Conservation (phyloP, 1,140 invertebrate genomes). For the Macrosteles quadrilineatus region DNA sequence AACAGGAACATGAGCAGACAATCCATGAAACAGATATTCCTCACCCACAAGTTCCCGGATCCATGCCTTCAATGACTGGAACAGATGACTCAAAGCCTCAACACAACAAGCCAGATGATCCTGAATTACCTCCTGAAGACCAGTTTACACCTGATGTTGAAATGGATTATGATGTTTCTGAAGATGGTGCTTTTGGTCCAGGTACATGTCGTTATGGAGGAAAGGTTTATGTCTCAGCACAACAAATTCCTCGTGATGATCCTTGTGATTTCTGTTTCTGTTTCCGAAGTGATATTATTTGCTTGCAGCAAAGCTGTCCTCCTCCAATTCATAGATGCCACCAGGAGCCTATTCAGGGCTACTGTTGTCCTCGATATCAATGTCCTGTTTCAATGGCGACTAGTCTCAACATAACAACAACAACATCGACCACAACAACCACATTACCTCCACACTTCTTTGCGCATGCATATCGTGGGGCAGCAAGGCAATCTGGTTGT, state of each 20-base stretch:
- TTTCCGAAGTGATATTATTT: slow-evolving; percentile 94
- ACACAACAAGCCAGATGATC: slow-evolving; percentile 32
- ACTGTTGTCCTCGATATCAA: slow-evolving; percentile 93
- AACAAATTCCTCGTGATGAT: slow-evolving; percentile 91
- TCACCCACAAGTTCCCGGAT: neutral
- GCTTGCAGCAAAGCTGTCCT: slow-evolving; percentile 91
- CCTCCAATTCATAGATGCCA: slow-evolving; percentile 88
- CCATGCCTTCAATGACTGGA: neutral
- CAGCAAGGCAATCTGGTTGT: slow-evolving; percentile 73
- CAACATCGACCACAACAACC: slow-evolving; percentile 83
- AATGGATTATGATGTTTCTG: slow-evolving; percentile 69
- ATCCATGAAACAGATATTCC: neutral
- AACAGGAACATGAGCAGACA: neutral
- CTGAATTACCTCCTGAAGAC: slow-evolving; percentile 31
- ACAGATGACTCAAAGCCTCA: slow-evolving; percentile 1
- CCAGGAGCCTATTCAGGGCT: slow-evolving; percentile 88
- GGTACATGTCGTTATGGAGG: slow-evolving; percentile 89
- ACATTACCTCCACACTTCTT: slow-evolving; percentile 80
- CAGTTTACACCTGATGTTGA: slow-evolving; percentile 49
- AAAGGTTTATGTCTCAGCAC: slow-evolving; percentile 89
- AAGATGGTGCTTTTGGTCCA: slow-evolving; percentile 74
- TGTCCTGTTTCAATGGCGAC: slow-evolving; percentile 86
- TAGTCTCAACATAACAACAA: slow-evolving; percentile 75
- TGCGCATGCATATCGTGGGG: slow-evolving; percentile 73
- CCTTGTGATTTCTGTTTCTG: slow-evolving; percentile 97